Conservation (phyloP, 2,113 vertebrate genomes). For the Vombatus ursinus region DNA sequence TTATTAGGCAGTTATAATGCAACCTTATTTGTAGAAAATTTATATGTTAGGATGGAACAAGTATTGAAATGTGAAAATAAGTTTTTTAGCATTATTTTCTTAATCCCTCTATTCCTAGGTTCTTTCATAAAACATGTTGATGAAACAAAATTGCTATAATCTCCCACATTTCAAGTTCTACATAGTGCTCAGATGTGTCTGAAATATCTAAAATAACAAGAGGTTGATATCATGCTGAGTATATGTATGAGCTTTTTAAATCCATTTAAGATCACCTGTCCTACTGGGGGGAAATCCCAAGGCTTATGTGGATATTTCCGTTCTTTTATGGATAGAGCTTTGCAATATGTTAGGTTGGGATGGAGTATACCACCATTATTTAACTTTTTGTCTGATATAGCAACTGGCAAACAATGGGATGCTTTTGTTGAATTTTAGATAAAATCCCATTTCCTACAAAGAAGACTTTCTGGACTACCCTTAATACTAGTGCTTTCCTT, state of each 20-base stretch:
- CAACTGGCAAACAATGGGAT: background rate
- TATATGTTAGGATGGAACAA: background rate
- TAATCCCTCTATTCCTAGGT: background rate
- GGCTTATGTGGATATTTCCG: background rate
- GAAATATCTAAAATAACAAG: background rate
- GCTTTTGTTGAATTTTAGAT: background rate
- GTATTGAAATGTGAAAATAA: background rate
- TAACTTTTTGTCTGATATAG: background rate
- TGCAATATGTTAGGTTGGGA: background rate
- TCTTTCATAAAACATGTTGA: background rate
- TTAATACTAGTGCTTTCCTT: background rate
- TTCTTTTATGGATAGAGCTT: background rate
- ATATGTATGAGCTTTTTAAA: background rate
- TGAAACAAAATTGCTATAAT: background rate
- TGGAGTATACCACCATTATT: background rate
- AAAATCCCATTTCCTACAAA: background rate
- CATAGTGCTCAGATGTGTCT: background rate
- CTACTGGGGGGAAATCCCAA: background rate
- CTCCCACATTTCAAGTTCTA: background rate
- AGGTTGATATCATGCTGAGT: background rate
- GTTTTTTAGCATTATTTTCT: background rate
- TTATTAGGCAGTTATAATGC: background rate
- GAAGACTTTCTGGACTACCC: background rate
- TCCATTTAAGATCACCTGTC: background rate
- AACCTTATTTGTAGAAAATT: background rate